These are phyloP conservation scores for Diogma glabrata DNA, from an alignment of 2,888 invertebrate genomes.

Conservation along the genomic window DNA sequence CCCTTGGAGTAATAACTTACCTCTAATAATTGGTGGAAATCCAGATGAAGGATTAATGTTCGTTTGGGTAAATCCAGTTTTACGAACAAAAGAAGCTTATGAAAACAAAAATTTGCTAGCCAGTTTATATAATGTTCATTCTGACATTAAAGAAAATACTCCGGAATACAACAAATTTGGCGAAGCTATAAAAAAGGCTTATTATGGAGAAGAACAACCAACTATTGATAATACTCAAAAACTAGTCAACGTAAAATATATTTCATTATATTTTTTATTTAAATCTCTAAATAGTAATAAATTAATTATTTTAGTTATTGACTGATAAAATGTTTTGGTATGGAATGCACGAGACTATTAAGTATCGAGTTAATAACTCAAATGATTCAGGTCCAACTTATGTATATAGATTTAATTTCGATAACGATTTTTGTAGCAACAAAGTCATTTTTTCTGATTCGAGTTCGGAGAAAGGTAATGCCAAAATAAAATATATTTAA, in stretches of 20 bases:
- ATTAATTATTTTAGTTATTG: no score
- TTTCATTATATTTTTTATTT: no score
- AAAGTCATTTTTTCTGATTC: no score
- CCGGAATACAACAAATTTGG: conserved; percentile 28
- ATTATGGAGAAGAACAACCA: conserved; percentile 36
- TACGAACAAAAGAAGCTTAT: conserved; percentile 20
- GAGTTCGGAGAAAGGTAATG: no score
- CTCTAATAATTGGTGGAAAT: conserved; percentile 33
- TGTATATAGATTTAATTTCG: conserved; percentile 34
- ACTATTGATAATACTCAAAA: conserved; percentile 23
- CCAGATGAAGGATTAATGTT: conserved; percentile 29
- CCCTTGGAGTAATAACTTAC: conserved; percentile 33
- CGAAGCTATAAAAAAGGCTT: conserved; percentile 32
- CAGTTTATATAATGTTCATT: no score
- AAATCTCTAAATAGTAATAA: no score
- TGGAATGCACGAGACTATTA: conserved; percentile 29
- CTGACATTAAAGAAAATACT: no score
- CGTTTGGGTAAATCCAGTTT: background rate
- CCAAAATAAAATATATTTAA: no score
- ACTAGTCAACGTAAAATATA: conserved; percentile 25
- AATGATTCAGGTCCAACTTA: conserved; percentile 27
- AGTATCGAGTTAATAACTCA: conserved; percentile 21
- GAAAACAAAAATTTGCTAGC: conserved; percentile 29
- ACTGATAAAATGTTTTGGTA: conserved; percentile 36
- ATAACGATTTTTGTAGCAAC: no score